These are phyloP conservation scores for Andricus curvator DNA, from an alignment of 2,888 invertebrate species.

Conservation along the genomic window DNA sequence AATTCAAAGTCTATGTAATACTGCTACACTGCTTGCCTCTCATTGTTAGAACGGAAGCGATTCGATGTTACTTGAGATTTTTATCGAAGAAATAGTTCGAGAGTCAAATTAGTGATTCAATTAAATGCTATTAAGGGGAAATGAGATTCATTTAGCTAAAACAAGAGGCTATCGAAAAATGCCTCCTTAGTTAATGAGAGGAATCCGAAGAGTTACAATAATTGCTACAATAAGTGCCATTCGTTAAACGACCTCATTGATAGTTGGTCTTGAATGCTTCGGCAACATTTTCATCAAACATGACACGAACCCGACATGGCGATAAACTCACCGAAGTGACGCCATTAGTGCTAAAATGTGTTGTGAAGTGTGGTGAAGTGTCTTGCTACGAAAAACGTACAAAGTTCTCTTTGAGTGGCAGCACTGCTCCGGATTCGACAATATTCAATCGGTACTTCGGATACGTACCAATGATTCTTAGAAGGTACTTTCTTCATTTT, in stretches of 20 bases:
- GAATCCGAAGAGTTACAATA: slow-evolving; percentile 9
- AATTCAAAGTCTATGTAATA: slow-evolving; percentile 1
- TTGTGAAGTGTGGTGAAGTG: slow-evolving; percentile 39
- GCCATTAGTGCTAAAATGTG: slow-evolving; percentile 32
- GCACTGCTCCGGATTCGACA: slow-evolving; percentile 53
- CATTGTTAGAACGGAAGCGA: neutral
- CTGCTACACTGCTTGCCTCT: slow-evolving; percentile 35
- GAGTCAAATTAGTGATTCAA: neutral
- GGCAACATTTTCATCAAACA: slow-evolving; percentile 24
- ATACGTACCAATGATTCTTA: slow-evolving; percentile 60
- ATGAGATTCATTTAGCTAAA: neutral
- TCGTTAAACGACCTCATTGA: slow-evolving; percentile 13
- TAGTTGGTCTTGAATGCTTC: slow-evolving; percentile 28
- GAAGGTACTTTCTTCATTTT: slow-evolving; percentile 51
- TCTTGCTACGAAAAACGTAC: slow-evolving; percentile 28
- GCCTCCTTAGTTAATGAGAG: neutral
- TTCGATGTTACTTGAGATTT: neutral
- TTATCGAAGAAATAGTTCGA: slow-evolving; percentile 13
- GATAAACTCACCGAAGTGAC: slow-evolving; percentile 9
- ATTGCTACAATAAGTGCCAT: slow-evolving; percentile 35
- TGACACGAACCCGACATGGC: slow-evolving; percentile 33
- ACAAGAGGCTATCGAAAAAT: neutral
- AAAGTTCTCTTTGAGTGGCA: slow-evolving; percentile 49
- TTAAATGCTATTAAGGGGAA: neutral
- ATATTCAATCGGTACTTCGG: slow-evolving; percentile 59